Base-by-base conservation (phyloP, 2,113 vertebrate species). In the Charadrius vociferus region DNA sequence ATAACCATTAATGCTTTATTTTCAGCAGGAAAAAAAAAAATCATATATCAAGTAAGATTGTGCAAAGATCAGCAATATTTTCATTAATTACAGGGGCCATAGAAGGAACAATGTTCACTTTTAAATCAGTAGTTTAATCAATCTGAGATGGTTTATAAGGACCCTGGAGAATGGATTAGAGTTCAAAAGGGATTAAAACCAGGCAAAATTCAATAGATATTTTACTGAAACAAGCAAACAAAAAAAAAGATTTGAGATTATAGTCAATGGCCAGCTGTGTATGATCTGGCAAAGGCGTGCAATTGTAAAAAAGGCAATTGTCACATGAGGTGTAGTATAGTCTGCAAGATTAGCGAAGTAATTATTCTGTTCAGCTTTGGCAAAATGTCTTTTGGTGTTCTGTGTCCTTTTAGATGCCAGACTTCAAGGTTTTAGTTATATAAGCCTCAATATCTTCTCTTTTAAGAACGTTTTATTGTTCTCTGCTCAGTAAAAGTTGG, bases 251-350 rank as follows among this genome's bases (percentile, higher is more conserved):
- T 39, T 11, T 55, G 26, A 63, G 23, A 20, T 59, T 55, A 19
- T 50, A 87, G 26, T 56, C 52, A 63, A 16, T 77, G 66, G 10
- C 24, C 36, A 82, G 15, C 32, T 22, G 17, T n/a, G 21, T 29
- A 72, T 65, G 43, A 72, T 12, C 39, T 63, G 71, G 27, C 4
- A 72, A 78, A 71, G 7, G 6, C 2, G 1, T 41, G 52, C 30
- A n/a, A 4, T 37, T 75, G 9, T 14, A 82, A 32, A 79, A 59
- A 56, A 56, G 37, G 2, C 5, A 32, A 8, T 22, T 95, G 16
- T 56, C 9, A 15, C 39, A 15, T 20, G 2, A 15, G 2, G 0
- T 30, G 7, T 1, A 29, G 2, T 16, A 56, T 8, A 36, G 16
- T 12, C 16, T 53, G 34, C 2, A 80, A 80, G 49, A 66, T 77